Evolutionary conservation across 2,797 vertebrate species (phyloP), one percentile per base, ranked within the genome.

Genomic region (Huso huso): DNA sequence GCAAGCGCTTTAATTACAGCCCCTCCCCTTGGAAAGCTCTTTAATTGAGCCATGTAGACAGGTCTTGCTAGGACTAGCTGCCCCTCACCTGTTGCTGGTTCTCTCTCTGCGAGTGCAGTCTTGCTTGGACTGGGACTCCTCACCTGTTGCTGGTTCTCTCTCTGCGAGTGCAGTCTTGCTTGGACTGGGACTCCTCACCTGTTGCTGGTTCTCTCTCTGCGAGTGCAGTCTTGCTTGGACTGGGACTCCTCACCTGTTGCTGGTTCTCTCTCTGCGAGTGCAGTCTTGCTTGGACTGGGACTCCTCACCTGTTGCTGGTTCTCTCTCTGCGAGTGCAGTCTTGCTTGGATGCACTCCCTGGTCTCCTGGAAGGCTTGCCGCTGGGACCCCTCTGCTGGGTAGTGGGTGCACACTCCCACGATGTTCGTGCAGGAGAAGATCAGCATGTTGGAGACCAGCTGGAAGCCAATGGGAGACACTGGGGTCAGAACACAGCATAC

Each of bases 291-390:
- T 1, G 11, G 6, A 18, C 9, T 53, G 23, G 51, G 23, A 3
- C 11, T 10, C 57, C 90, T 90, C 85, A 98, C 96, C 95, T 99
- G 96, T 82, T 99, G 96, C 85, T 99, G 96, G 86, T 98, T 98
- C 81, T 99, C 96, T 82, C 95, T 89, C 81, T 99, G 96, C 0
- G 96, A 98, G 86, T 98, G 96, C 52, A 99, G 89, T 66, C 96
- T 90, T 2, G 96, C 96, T 82, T 99, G 96, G 81, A 99, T 99
- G 81, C 96, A 99, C 77, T 99, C 94, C 72, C 96, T 86, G 68
- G 96, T 99, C 89, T 99, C 96, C 89, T 96, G 94, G 87, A 99
- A 99, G 78, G 96, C 96, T 77, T 99, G 96, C 79, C 96, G 91
- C 88, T 99, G 96, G 72, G 96, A 98, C 72, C 96, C 96, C 82